Conservation (phyloP, 2,888 invertebrate species). For the Eupithecia insigniata region DNA sequence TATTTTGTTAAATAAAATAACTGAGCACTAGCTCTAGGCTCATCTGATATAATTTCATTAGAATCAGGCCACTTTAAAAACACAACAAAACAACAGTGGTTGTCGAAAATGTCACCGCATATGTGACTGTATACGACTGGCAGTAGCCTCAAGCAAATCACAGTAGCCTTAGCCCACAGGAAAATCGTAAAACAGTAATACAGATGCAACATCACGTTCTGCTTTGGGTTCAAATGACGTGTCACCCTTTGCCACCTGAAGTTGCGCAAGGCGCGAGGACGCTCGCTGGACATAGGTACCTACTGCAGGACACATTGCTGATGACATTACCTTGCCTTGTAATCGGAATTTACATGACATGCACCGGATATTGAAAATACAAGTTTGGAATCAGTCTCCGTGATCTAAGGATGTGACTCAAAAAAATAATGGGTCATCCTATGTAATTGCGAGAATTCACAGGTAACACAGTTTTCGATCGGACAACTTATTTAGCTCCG, state of each 20-base stretch:
- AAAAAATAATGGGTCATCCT: conserved; percentile 1
- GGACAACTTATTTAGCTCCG: conserved; percentile 12
- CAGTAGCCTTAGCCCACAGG: conserved; percentile 58
- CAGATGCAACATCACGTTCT: conserved; percentile 69
- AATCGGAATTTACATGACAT: conserved; percentile 44
- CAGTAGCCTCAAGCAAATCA: conserved; percentile 39
- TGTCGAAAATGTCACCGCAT: conserved; percentile 39
- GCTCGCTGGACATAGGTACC: conserved; percentile 44
- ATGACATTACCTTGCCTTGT: conserved; percentile 45
- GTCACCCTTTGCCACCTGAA: conserved; percentile 56
- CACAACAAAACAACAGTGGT: not conserved
- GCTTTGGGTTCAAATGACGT: conserved; percentile 64
- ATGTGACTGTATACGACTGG: conserved; percentile 49
- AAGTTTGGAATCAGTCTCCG: conserved; percentile 34
- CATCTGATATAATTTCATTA: not conserved
- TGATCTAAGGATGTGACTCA: not conserved
- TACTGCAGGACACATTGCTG: conserved; percentile 52
- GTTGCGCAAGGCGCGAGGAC: conserved; percentile 72
- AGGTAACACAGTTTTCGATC: conserved; percentile 14
- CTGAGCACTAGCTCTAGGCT: not conserved
- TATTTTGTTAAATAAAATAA: not conserved
- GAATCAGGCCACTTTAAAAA: conserved; percentile 19
- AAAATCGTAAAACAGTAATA: conserved; percentile 72
- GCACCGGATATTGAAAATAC: conserved; percentile 45
- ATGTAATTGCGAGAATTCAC: not conserved